Conservation (phyloP, 2,113 vertebrate genomes). For the Elachura formosa region DNA sequence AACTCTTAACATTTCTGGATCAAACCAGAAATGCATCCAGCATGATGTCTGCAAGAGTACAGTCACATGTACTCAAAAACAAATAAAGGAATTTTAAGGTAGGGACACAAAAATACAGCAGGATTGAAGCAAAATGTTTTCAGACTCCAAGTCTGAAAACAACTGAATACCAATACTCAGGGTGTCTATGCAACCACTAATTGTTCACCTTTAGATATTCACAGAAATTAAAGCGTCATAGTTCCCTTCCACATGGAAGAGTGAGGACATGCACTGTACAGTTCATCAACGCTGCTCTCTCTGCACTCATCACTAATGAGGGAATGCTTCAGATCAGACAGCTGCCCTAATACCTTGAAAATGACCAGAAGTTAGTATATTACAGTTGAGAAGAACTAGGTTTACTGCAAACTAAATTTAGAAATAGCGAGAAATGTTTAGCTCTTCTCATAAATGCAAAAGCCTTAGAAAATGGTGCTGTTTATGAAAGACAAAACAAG, state of each 20-base stretch:
- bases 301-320: neutral
- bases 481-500: neutral
- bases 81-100: neutral
- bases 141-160: neutral
- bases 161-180: neutral
- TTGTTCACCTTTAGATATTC: neutral
- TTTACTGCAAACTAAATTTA: neutral
- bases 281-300: neutral
- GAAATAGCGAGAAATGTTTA: neutral
- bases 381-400: neutral
- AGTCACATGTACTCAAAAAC: neutral
- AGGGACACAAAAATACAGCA: neutral
- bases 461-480: neutral
- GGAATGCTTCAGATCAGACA: neutral
- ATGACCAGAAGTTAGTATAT: neutral
- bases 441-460: neutral
- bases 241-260: neutral
- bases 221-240: neutral
- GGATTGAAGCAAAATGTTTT: neutral
- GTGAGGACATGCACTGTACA: neutral
- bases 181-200: neutral
- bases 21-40: neutral
- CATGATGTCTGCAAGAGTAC: neutral
- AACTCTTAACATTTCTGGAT: neutral
- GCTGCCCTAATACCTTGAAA: neutral